These are phyloP conservation scores for Sebastes ruberrimus DNA, from an alignment of 2,797 vertebrate genomes.

Conservation along the genomic window DNA sequence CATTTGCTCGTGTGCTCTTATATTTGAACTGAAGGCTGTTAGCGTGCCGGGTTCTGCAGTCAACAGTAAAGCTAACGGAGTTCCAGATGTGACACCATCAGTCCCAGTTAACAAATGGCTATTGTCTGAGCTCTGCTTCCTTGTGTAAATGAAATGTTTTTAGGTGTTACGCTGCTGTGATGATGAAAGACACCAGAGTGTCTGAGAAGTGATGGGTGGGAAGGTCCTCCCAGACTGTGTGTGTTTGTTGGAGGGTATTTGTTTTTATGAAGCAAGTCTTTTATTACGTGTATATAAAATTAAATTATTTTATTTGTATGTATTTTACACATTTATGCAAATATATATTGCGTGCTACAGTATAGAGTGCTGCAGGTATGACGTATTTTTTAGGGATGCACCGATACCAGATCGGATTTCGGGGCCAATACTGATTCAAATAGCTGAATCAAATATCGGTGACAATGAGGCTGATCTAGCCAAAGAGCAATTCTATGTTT, in stretches of 20 bases:
- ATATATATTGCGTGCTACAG: not conserved
- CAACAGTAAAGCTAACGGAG: constrained; percentile 12
- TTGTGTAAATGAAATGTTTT: constrained; percentile 52
- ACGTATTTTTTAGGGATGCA: no score
- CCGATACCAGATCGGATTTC: no score
- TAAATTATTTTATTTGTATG: not conserved
- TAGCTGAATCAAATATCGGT: no score
- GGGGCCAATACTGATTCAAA: no score
- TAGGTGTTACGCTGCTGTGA: constrained; percentile 35
- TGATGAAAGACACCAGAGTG: constrained; percentile 34
- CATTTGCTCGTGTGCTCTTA: constrained; percentile 6
- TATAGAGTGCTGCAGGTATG: not conserved
- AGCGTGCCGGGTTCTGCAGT: not conserved
- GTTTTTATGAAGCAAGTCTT: not conserved
- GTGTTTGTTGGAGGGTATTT: constrained; percentile 3
- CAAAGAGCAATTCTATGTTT: no score
- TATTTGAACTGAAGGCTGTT: constrained; percentile 1
- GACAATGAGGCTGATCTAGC: no score
- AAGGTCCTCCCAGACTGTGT: constrained; percentile 22
- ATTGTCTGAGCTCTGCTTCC: constrained; percentile 37
- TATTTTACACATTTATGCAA: not conserved
- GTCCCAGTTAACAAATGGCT: constrained; percentile 41
- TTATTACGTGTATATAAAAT: not conserved
- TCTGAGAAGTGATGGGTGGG: constrained; percentile 33
- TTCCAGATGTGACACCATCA: constrained; percentile 27